Evolutionary conservation across 2,797 vertebrate genomes (phyloP).

Genomic region (Myiotriccus ornatus): DNA sequence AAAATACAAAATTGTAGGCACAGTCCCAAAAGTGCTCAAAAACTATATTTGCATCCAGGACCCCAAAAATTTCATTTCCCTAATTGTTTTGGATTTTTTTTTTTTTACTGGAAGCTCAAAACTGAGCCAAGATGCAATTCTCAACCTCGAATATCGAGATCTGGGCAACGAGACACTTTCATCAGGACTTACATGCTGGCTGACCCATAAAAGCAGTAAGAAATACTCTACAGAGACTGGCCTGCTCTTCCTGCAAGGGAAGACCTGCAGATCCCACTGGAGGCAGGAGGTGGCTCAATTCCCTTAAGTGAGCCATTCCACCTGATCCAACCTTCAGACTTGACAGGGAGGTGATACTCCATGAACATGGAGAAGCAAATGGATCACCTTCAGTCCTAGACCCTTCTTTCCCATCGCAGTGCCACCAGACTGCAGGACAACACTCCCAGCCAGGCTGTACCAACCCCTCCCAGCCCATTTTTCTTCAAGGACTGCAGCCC

Average conservation of each 20-base stretch:
- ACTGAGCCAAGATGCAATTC: neutral
- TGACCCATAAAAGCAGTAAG: neutral
- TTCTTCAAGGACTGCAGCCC: neutral
- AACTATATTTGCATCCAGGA: neutral
- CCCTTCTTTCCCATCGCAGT: neutral
- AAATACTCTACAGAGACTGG: neutral
- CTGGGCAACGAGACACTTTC: neutral
- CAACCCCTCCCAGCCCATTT: neutral
- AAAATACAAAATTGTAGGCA: neutral
- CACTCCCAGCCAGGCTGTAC: neutral
- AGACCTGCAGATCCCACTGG: neutral
- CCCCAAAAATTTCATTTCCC: neutral
- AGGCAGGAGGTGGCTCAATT: neutral
- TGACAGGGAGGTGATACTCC: neutral
- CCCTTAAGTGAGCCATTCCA: accelerated
- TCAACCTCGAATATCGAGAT: neutral
- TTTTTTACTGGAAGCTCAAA: neutral
- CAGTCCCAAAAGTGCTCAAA: neutral
- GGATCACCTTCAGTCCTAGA: neutral
- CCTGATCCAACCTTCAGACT: neutral
- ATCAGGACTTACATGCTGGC: neutral
- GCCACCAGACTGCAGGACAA: neutral
- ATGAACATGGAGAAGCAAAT: accelerated
- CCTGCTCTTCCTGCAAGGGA: neutral
- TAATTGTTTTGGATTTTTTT: neutral